Conservation (phyloP, 1,140 invertebrate genomes). For the Zophobas atratus region DNA sequence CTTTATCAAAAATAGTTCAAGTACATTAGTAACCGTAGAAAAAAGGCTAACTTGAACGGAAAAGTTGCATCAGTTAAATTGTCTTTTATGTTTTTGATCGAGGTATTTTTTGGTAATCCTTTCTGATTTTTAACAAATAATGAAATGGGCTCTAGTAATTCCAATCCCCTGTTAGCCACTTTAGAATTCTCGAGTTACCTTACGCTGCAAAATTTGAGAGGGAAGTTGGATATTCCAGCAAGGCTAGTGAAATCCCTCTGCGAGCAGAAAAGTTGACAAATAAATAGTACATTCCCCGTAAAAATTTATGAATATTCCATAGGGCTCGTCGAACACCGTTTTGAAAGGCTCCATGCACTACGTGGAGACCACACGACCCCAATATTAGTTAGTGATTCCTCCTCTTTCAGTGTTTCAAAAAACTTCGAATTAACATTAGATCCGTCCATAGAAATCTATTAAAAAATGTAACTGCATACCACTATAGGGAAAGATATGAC, state of each 20-base stretch:
- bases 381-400: constrained; percentile 6
- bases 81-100: not conserved
- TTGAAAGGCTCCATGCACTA: constrained; percentile 19
- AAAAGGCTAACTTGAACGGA: not conserved
- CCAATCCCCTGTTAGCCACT: constrained; percentile 4
- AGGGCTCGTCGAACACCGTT: not conserved
- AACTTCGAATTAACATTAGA: constrained; percentile 13
- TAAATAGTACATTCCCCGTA: not conserved
- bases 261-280: not conserved
- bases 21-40: not conserved
- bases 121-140: constrained; percentile 1
- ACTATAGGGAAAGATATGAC: too few species aligned
- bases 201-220: constrained; percentile 19
- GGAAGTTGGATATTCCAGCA: not conserved
- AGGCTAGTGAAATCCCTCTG: constrained; percentile 1
- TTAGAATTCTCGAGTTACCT: constrained; percentile 2
- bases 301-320: constrained; percentile 17
- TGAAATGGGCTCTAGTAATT: constrained; percentile 1
- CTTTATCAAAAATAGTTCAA: constrained; percentile 18
- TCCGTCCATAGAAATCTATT: constrained; percentile 18
- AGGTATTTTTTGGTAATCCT: not conserved
- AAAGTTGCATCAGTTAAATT: not conserved
- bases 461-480: not conserved
- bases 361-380: constrained; percentile 28
- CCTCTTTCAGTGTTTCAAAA: constrained; percentile 7